phyloP scores from a whole-genome alignment of 2,797 vertebrate genomes.

The Rhincodon typus region DNA sequence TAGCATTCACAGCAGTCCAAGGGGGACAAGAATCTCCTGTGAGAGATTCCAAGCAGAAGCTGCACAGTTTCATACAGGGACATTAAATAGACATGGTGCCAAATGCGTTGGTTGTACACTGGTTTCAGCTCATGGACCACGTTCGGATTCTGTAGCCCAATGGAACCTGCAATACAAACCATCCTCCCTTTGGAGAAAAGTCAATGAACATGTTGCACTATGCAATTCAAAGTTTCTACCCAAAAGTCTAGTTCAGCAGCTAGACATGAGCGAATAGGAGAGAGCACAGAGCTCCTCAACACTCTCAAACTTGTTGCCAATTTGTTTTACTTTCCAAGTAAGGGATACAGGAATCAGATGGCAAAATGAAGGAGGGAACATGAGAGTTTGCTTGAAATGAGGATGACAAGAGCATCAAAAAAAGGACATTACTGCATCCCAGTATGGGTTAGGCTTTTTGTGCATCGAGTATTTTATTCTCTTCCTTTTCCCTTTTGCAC shows the following conservation, averaged over 20 bases:
- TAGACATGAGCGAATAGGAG: not conserved
- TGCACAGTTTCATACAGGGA: not conserved
- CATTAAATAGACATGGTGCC: not conserved
- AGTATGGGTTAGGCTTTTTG: not conserved
- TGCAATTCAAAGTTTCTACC: too few species aligned
- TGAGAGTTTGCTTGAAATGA: not conserved
- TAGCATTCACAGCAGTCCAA: not conserved
- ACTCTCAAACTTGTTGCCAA: not conserved
- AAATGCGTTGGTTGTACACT: not conserved
- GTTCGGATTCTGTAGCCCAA: not conserved
- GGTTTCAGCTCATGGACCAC: not conserved
- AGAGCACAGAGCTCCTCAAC: not conserved
- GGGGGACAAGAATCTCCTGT: not conserved
- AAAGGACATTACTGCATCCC: too few species aligned
- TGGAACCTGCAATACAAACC: not conserved
- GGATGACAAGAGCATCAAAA: not conserved
- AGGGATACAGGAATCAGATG: not conserved
- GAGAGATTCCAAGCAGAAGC: not conserved
- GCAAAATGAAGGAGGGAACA: not conserved
- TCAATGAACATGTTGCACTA: not conserved
- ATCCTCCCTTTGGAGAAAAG: not conserved
- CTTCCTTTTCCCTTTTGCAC: not conserved
- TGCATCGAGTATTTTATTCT: not conserved
- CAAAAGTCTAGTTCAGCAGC: not conserved
- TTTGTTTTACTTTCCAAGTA: not conserved